Evolutionary conservation across 35 echinoderm and acorn worm species (phyloP), one percentile per base, ranked within the genome.

Genomic region (Heliocidaris tuberculata): DNA sequence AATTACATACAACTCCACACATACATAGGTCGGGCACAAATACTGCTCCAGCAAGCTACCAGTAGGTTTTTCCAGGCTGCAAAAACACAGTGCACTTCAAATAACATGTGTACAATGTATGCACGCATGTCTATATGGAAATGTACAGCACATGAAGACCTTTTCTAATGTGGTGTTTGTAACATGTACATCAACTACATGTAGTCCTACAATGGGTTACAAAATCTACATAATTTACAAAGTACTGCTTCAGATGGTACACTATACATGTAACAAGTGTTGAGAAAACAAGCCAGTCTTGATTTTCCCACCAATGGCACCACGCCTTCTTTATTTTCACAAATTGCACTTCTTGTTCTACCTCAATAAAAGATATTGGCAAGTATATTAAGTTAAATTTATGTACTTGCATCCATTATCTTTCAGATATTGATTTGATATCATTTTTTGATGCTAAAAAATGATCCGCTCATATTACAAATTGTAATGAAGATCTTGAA

Each of bases 1-100:
- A 89, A 89, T 89, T 89, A 89, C 87, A 89, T 47, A 32, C 32
- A 89, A 89, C 65, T n/a, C 19, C 65, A 78, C 65, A 78, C 65
- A 78, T 78, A 78, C 21, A 19, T n/a, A 78, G 19, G 19, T 27
- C 65, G 21, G 65, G 52, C 52, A 56, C 10, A 13, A 56, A 56
- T 52, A 12, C 65, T n/a, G 65, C 65, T 78, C 65, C 27, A 78
- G 65, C 65, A 7, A 78, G 21, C 65, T 78, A 78, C 65, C 65
- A 78, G 65, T n/a, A 78, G 19, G 27, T 78, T 78, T 78, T 24
- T 27, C 21, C 65, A 3, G 35, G 35, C 4, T 24, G 27, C 27
- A 78, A 78, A n/a, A 78, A 78, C 60, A 70, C 60, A 21, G 24
- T 70, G 60, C 60, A 70, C 11, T 56, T 6, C 52, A 56, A 42